Percentiles rank a stretch among this genome's conserved stretches.
phyloP scores from a whole-genome alignment of 2,797 vertebrate genomes.

The Poecile montanus region DNA sequence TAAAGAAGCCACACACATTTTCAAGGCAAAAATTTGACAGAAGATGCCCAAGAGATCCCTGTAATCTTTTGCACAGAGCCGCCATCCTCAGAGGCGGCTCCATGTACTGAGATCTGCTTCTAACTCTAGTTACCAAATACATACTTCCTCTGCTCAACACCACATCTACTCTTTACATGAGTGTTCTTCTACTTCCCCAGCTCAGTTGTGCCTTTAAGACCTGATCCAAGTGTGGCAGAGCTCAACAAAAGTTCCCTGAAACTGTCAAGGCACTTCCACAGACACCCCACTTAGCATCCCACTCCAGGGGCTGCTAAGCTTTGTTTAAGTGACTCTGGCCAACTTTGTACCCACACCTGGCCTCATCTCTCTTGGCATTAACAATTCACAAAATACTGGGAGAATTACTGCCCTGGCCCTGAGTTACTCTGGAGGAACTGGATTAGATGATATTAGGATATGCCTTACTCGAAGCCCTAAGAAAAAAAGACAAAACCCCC shows the following conservation, averaged over 20 bases:
- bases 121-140: neutral
- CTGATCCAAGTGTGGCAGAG: neutral
- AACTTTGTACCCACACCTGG: neutral
- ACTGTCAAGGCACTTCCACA: neutral
- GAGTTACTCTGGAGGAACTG: neutral
- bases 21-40: neutral
- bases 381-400: neutral
- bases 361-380: neutral
- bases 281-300: neutral
- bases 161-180: neutral
- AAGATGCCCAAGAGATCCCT: neutral
- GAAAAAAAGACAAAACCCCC: neutral
- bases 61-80: neutral
- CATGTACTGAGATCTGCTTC: neutral
- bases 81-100: neutral
- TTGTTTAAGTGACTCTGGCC: neutral
- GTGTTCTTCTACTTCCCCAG: neutral
- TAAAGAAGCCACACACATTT: rapidly evolving
- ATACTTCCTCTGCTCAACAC: neutral
- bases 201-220: neutral
- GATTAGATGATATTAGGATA: neutral
- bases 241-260: neutral
- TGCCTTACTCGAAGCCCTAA: neutral
- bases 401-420: neutral
- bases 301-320: neutral